phyloP scores from a whole-genome alignment of 1,140 invertebrate genomes.

The Dinothrombium tinctorium region DNA sequence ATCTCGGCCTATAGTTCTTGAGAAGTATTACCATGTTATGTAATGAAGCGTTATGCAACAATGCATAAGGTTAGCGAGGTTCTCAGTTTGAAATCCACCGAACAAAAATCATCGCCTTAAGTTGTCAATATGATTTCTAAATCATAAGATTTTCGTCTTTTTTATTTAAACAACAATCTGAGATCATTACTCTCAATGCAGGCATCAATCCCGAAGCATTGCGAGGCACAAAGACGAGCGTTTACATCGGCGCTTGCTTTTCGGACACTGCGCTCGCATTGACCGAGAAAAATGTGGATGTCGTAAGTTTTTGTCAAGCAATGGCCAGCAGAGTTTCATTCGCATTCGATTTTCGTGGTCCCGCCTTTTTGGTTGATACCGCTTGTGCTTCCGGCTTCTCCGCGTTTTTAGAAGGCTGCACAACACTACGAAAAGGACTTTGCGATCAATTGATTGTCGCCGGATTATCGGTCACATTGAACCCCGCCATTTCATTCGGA shows the following conservation, averaged over 20 bases:
- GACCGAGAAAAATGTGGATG: conserved; percentile 18
- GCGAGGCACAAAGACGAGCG: conserved; percentile 48
- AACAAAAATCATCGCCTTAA: too few species aligned
- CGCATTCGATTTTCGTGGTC: conserved; percentile 70
- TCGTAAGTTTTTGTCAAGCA: conserved; percentile 48
- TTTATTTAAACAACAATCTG: too few species aligned
- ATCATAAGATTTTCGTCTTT: too few species aligned
- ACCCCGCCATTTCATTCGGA: conserved; percentile 67
- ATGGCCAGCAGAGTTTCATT: conserved; percentile 84
- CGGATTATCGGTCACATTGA: conserved; percentile 56
- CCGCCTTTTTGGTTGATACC: conserved; percentile 77
- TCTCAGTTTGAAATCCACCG: too few species aligned
- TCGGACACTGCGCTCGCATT: conserved; percentile 64
- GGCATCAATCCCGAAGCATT: too few species aligned
- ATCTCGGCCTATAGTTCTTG: conserved; percentile 17
- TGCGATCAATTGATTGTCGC: conserved; percentile 82
- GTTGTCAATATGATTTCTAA: too few species aligned
- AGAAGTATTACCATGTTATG: too few species aligned
- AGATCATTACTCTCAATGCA: too few species aligned
- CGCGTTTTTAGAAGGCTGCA: conserved; percentile 61
- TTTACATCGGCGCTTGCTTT: conserved; percentile 63
- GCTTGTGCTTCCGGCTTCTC: conserved; percentile 80
- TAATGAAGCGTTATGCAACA: too few species aligned
- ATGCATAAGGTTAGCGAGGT: too few species aligned
- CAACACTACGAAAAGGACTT: conserved; percentile 51